These are phyloP conservation scores for Scrobipalpa costella DNA, from an alignment of 2,888 invertebrate genomes.

Conservation along the genomic window DNA sequence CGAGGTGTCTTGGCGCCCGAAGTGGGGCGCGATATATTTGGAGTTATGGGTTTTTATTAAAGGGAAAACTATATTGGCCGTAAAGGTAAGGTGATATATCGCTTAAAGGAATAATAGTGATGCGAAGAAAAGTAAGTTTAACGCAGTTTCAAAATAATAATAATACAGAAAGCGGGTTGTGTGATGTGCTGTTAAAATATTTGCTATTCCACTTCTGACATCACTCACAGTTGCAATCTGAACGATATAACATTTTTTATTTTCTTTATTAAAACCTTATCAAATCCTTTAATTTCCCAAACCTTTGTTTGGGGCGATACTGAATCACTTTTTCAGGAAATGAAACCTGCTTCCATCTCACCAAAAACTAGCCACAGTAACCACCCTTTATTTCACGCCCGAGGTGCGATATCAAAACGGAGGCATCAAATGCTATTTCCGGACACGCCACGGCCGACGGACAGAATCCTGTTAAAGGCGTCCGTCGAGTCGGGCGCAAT, in stretches of 20 bases:
- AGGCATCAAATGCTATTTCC: constrained; percentile 18
- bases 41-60: background rate
- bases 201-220: constrained; percentile 1
- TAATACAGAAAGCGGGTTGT: background rate
- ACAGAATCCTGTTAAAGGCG: constrained; percentile 33
- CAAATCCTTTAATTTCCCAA: too few species aligned
- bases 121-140: too few species aligned
- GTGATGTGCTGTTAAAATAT: background rate
- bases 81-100: background rate
- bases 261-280: too few species aligned
- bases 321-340: too few species aligned
- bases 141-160: background rate
- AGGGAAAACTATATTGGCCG: background rate
- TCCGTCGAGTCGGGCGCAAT: constrained; percentile 46
- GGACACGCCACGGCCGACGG: background rate
- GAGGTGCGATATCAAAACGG: constrained; percentile 13
- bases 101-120: too few species aligned
- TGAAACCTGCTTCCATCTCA: background rate
- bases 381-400: background rate
- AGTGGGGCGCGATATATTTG: constrained; percentile 14
- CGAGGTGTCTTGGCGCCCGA: constrained; percentile 16
- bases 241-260: too few species aligned
- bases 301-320: too few species aligned
- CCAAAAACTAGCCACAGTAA: background rate
- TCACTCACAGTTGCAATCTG: background rate